phyloP scores from a whole-genome alignment of 2,888 invertebrate species.

The Lithophane ornitopus region DNA sequence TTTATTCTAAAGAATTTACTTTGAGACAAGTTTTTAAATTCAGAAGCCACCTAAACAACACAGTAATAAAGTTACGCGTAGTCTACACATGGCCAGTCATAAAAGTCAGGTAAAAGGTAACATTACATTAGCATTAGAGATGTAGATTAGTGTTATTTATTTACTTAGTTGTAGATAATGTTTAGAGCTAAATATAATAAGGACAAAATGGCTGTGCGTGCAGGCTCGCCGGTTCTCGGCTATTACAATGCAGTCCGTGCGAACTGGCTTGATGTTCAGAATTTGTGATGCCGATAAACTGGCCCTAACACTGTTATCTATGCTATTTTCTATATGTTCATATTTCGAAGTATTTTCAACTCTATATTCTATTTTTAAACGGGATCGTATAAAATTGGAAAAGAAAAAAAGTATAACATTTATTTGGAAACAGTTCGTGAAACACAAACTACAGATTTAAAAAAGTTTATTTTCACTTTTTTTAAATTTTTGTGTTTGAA shows the following conservation, averaged over 20 bases:
- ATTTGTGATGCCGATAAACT: constrained; percentile 80
- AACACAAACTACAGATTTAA: not conserved
- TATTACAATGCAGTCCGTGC: constrained; percentile 85
- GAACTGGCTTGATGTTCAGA: constrained; percentile 76
- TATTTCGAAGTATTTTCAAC: constrained; percentile 17
- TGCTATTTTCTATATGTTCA: constrained; percentile 47
- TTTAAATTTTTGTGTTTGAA: not conserved
- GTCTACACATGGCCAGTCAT: constrained; percentile 12
- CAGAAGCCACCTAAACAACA: constrained; percentile 10
- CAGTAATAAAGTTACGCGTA: constrained; percentile 9
- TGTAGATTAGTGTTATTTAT: constrained; percentile 19
- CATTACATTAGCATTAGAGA: constrained; percentile 41
- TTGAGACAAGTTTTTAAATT: constrained; percentile 8
- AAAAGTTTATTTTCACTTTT: not conserved
- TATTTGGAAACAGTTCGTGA: not conserved
- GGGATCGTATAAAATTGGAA: not conserved
- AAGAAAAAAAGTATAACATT: not conserved
- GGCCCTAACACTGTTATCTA: constrained; percentile 78
- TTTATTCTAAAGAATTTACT: not conserved
- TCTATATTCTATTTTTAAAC: not conserved
- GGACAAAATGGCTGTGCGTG: constrained; percentile 79
- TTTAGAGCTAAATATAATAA: constrained; percentile 62
- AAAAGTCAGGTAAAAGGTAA: constrained; percentile 44
- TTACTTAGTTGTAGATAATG: constrained; percentile 19
- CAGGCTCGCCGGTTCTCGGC: constrained; percentile 64